These are phyloP conservation scores for Nothobranchius furzeri DNA, from an alignment of 2,113 vertebrate genomes.

Conservation along the genomic window DNA sequence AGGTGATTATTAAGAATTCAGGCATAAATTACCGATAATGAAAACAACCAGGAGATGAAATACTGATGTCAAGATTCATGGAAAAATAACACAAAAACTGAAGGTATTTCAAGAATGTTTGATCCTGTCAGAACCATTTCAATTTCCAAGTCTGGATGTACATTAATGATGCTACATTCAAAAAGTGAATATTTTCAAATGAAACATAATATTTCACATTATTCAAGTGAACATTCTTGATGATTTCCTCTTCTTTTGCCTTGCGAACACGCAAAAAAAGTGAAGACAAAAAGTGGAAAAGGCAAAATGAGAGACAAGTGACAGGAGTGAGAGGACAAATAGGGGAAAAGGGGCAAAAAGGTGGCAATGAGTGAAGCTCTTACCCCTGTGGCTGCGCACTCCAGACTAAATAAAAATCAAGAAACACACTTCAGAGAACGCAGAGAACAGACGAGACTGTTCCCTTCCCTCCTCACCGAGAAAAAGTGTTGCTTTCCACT, in stretches of 20 bases:
- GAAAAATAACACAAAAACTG: not conserved
- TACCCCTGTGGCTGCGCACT: slow-evolving; percentile 48
- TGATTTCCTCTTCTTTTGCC: not conserved
- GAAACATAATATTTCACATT: not conserved
- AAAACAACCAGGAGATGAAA: not conserved
- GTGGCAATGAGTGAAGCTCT: slow-evolving; percentile 50
- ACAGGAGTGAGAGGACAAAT: slow-evolving; percentile 16
- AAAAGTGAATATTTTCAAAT: not conserved
- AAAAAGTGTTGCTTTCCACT: slow-evolving; percentile 54
- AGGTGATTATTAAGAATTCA: not conserved
- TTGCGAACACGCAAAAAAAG: not conserved
- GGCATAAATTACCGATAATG: not conserved
- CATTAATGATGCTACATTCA: not conserved
- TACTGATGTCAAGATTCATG: not conserved
- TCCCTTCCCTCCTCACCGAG: slow-evolving; percentile 38
- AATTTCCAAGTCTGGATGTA: not conserved
- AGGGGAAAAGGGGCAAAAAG: slow-evolving; percentile 27
- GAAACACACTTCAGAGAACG: not conserved
- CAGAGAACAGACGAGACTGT: slow-evolving; percentile 15
- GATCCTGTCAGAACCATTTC: not conserved
- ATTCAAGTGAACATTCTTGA: slow-evolving; percentile 1
- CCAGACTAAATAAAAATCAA: slow-evolving; percentile 13
- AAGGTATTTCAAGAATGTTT: not conserved
- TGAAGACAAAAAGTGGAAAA: not conserved
- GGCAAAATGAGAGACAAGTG: not conserved